Base-by-base conservation (phyloP, 2,888 invertebrate genomes). In the Pyrocoelia pectoralis region DNA sequence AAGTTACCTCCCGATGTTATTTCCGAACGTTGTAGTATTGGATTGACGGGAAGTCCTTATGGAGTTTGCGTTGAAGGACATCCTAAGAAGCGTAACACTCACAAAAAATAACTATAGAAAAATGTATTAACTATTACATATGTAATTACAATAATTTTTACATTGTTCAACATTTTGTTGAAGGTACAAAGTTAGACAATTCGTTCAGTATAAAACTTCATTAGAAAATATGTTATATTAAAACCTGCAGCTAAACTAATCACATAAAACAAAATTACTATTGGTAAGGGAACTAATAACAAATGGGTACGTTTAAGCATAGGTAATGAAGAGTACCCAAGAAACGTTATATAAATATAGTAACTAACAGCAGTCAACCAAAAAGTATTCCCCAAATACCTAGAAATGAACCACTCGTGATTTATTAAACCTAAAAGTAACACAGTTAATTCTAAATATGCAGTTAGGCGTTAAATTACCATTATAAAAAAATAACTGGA, bases 261-360 rank as follows among this genome's bases (percentile, higher is more conserved):
- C 51, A 97, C 80, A 82, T 93, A 98, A 51, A 91, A 79, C 10
- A 97, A 75, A 69, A 92, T 83, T 56, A 95, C 83, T 43, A 91
- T 82, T 1, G 96, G 93, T 66, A 98, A 82, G 1, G 96, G 93
- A 69, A 93, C 89, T 56, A 98, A 85, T 76, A 98, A 89, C 56
- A 91, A 83, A 69, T 96, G 87, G 1, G 95, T 94, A 77, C 91
- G 93, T 71, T 92, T 91, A 52, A 98, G 83, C 79, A 93, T 92
- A 38, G 95, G 92, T 66, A 98, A 85, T 80, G 94, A 93, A 81
- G 93, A 96, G 78, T 98, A 98, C 70, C 98, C 98, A 62, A 98
- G 85, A 82, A 98, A 98, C 29, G 98, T 97, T 74, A 98, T 97
- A 81, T 98, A 98, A 67, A 97, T 85, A 79, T 98, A 98, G 83